phyloP scores from a whole-genome alignment of 2,888 invertebrate species.

The Campoplex capitator region DNA sequence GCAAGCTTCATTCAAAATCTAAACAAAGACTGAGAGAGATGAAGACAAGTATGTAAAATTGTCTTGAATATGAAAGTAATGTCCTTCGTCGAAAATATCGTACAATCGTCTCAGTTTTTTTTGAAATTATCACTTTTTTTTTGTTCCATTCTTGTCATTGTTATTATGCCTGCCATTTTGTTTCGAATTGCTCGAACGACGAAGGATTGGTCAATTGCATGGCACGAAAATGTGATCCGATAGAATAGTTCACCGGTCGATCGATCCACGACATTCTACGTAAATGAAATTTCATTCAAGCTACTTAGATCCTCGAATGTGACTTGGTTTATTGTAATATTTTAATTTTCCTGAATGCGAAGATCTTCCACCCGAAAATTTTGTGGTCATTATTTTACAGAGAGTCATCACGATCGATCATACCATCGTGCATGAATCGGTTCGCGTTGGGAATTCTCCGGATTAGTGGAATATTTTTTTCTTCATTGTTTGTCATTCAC shows the following conservation, averaged over 20 bases:
- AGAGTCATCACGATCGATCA: conserved; percentile 53
- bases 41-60: conserved; percentile 82
- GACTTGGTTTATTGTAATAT: conserved; percentile 2
- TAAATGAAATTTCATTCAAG: background rate
- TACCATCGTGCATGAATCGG: conserved; percentile 75
- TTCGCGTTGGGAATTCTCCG: conserved; percentile 71
- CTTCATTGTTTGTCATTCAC: background rate
- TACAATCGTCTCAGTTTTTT: conserved; percentile 32
- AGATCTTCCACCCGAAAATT: background rate
- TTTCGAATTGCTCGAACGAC: conserved; percentile 17
- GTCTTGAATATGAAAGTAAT: conserved; percentile 69
- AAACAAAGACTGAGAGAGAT: conserved; percentile 80
- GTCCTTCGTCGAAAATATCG: conserved; percentile 63
- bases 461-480: conserved; percentile 36
- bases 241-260: conserved; percentile 37
- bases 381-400: conserved; percentile 35
- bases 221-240: conserved; percentile 64
- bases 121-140: background rate
- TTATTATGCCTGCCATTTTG: conserved; percentile 50
- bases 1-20: conserved; percentile 81
- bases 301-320: conserved; percentile 1
- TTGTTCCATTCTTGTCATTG: conserved; percentile 30
- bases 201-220: conserved; percentile 72
- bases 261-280: background rate
- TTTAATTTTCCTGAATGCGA: conserved; percentile 48